Evolutionary conservation across 64 coral and sea anemone species (phyloP).

Genomic region (Astreopora myriophthalma): DNA sequence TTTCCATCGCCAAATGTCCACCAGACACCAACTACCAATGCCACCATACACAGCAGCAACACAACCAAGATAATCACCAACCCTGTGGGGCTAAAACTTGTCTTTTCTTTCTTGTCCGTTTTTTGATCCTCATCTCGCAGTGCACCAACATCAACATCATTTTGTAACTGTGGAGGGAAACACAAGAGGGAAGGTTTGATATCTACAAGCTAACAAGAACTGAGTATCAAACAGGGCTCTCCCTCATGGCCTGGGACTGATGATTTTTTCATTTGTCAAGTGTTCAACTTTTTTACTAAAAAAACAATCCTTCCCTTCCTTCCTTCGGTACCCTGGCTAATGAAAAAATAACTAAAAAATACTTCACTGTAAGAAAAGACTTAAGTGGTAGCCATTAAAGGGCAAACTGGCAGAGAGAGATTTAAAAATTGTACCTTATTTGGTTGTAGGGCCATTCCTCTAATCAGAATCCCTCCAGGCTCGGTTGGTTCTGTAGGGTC

Average conservation of each 20-base stretch:
- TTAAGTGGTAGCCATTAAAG: too few species aligned
- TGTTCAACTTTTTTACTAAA: too few species aligned
- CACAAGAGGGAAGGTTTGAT: not conserved
- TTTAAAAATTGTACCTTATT: not conserved
- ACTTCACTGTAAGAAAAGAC: too few species aligned
- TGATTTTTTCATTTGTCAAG: too few species aligned
- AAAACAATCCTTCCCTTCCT: too few species aligned
- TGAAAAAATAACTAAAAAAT: too few species aligned
- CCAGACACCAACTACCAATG: conserved; percentile 1
- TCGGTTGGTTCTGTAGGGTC: not conserved
- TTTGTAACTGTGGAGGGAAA: not conserved
- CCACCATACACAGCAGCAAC: not conserved
- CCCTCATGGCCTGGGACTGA: too few species aligned
- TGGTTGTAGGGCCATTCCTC: not conserved
- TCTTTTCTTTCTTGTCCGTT: not conserved
- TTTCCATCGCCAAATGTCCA: conserved; percentile 1
- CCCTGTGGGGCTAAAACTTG: not conserved
- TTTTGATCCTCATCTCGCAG: not conserved
- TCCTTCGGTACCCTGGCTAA: too few species aligned
- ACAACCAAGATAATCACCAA: not conserved
- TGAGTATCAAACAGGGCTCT: not conserved
- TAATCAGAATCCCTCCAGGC: not conserved
- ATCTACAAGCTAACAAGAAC: not conserved
- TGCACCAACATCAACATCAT: not conserved
- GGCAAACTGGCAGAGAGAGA: too few species aligned